A percentile compares a stretch with the other conserved stretches of the same genome.
These are phyloP conservation scores for Poeciliopsis infans DNA, from an alignment of 2,797 vertebrate species.

Conservation along the genomic window DNA sequence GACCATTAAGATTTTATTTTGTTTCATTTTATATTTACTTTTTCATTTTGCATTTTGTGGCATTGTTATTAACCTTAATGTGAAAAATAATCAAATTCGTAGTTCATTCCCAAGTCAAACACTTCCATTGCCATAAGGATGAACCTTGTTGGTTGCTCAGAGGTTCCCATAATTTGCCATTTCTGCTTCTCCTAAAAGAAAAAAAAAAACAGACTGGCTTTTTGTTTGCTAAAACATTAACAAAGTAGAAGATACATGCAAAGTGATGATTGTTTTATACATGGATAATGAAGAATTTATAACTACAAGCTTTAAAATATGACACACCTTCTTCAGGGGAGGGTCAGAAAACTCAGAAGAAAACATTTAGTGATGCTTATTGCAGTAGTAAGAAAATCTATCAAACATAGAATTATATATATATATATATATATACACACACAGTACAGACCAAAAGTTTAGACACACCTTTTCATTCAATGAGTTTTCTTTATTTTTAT, in stretches of 20 bases:
- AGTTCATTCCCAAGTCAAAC: conserved; percentile 53
- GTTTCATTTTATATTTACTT: conserved; percentile 23
- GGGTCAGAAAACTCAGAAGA: neutral
- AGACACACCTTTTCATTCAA: too few relatives aligned
- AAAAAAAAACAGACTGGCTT: conserved; percentile 22
- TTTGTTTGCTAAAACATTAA: conserved; percentile 28
- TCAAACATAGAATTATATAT: neutral
- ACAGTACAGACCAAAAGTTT: too few relatives aligned
- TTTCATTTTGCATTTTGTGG: conserved; percentile 13
- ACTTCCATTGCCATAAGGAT: conserved; percentile 35
- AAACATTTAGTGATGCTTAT: neutral
- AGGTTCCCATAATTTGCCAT: conserved; percentile 15
- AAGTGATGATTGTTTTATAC: neutral
- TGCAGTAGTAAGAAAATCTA: neutral
- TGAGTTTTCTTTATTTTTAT: too few relatives aligned
- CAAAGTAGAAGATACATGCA: neutral
- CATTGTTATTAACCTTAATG: conserved; percentile 7
- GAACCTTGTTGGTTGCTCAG: conserved; percentile 32
- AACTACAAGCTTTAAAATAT: neutral
- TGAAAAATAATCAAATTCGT: conserved; percentile 28
- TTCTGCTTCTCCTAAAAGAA: conserved; percentile 31
- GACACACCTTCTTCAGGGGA: neutral
- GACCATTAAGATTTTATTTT: conserved; percentile 22
- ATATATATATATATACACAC: too few relatives aligned
- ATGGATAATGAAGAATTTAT: neutral